These are phyloP conservation scores for Hoplodrina ambigua DNA, from an alignment of 2,888 invertebrate species.

Conservation along the genomic window DNA sequence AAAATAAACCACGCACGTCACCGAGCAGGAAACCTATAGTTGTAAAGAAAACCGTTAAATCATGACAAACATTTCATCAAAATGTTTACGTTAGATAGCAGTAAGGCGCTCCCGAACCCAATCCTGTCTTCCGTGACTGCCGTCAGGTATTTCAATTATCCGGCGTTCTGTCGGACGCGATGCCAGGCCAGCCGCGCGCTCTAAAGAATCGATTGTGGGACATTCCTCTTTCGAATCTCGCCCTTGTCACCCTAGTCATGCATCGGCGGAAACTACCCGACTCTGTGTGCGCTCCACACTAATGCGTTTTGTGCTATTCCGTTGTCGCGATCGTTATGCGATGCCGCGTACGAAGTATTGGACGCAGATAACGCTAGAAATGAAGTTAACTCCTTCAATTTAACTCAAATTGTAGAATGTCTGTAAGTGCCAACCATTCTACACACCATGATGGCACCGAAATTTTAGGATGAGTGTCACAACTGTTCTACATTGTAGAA, in stretches of 20 bases:
- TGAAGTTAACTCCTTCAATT: slow-evolving; percentile 19
- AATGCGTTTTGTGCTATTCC: slow-evolving; percentile 45
- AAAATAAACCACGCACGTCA: slow-evolving; percentile 36
- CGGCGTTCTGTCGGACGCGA: slow-evolving; percentile 66
- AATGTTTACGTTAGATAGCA: slow-evolving; percentile 72
- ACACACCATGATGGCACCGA: slow-evolving; percentile 20
- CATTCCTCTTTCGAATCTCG: slow-evolving; percentile 75
- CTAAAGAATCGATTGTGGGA: slow-evolving; percentile 77
- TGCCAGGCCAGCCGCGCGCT: slow-evolving; percentile 64
- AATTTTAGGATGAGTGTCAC: slow-evolving; percentile 45
- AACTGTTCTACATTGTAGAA: slow-evolving; percentile 58
- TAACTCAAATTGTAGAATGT: neutral
- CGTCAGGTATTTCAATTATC: slow-evolving; percentile 82
- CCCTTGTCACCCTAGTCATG: slow-evolving; percentile 71
- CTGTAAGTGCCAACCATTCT: slow-evolving; percentile 12
- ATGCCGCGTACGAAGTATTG: slow-evolving; percentile 16
- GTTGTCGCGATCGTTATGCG: slow-evolving; percentile 33
- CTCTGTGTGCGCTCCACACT: slow-evolving; percentile 62
- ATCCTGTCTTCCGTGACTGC: slow-evolving; percentile 68
- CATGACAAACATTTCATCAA: slow-evolving; percentile 69
- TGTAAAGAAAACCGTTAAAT: slow-evolving; percentile 55
- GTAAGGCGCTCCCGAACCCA: slow-evolving; percentile 62
- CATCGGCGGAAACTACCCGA: slow-evolving; percentile 57
- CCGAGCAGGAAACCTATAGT: slow-evolving; percentile 34
- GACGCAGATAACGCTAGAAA: slow-evolving; percentile 7